Base-by-base conservation (phyloP, 2,888 invertebrate species). In the Bellardia bayeri region DNA sequence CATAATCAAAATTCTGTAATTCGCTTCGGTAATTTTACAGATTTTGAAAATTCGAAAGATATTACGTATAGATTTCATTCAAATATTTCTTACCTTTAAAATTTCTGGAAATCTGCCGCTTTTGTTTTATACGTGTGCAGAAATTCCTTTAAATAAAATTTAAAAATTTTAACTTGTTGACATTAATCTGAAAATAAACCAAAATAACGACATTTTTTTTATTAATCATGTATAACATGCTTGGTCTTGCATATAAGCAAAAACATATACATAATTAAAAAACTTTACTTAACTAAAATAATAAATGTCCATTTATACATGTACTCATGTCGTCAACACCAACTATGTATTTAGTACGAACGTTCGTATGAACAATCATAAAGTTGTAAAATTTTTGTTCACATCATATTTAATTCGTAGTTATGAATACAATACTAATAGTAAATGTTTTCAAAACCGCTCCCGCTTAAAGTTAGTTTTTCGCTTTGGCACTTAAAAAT, bases 141-240 rank as follows among this genome's bases (percentile, higher is more conserved):
- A 64, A 71, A 49, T 61, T 33, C 13, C 14, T 37, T 68, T 51
- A 42, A 49, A 63, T n/a, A 37, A 45, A 45, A 14, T 68, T 42
- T 40, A 5, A 51, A 23, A 3, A 45, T 56, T 78, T 87, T 69
- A 78, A 40, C 16, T 82, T 66, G 56, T 82, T 84, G 71, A 63
- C 84, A 84, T 87, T 78, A 74, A 79, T 82, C 84, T 87, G 84
- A 54, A 87, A 87, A 82, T 51, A 82, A 61, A 76, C 23, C 13
- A 45, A 72, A 58, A 45, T 40, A 78, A 61, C 23, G 76, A 37
- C 1, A 72, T 49, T 75, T 16, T 49, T 40, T 23, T 23, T 40
- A 51, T 68, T 61, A 78, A 58, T 54, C 56, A 23, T 63, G 40
- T 69, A 2, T 45, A 4, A 14, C 23, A 58, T 66, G 54, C 9